Evolutionary conservation across 2,113 vertebrate species (phyloP), one percentile per base, ranked within the genome.

Genomic region (Oryzias javanicus): DNA sequence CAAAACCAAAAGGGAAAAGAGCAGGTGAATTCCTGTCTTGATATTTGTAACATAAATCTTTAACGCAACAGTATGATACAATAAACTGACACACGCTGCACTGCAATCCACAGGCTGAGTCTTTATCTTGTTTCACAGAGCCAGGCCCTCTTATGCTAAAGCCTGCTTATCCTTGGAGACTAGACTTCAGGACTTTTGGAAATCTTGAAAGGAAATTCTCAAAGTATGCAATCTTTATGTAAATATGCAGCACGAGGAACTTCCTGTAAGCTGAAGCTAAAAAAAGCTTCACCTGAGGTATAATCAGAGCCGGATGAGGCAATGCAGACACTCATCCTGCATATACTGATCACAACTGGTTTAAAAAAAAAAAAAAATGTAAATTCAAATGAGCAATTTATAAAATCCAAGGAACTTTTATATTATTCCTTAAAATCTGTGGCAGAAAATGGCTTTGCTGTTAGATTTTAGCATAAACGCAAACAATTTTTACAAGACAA

Each of bases 151-250:
- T 53, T 17, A n/a, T 12, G 25, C 50, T 35, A 29, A 52, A 52
- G 25, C 50, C 50, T 52, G 3, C n/a, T 52, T 27, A 52, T 52
- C 50, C 24, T 52, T 27, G 10, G 50, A 52, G 50, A 53, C 17
- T 10, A 18, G 27, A 53, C 51, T 40, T 27, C 12, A 29, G 51
- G 35, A 53, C 51, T 53, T 27, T 18, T 17, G 51, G 35, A 53
- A 40, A 53, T 53, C 51, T 53, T 53, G 16, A 53, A 35, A 40
- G 17, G 25, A 53, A 53, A 53, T 53, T 15, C 51, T 53, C 17
- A 15, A 40, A 53, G 27, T 52, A 20, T 29, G 49, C 49, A 51
- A 25, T 29, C 24, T 51, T n/a, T 27, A 29, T 53, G 35, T 35
- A 35, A 12, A n/a, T n/a, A n/a, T n/a, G 51, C 17, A 18, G 14